A percentile compares a stretch with the other conserved stretches of the same genome.
Evolutionary conservation across 1,140 invertebrate genomes (phyloP).

Genomic region (Polyergus mexicanus): DNA sequence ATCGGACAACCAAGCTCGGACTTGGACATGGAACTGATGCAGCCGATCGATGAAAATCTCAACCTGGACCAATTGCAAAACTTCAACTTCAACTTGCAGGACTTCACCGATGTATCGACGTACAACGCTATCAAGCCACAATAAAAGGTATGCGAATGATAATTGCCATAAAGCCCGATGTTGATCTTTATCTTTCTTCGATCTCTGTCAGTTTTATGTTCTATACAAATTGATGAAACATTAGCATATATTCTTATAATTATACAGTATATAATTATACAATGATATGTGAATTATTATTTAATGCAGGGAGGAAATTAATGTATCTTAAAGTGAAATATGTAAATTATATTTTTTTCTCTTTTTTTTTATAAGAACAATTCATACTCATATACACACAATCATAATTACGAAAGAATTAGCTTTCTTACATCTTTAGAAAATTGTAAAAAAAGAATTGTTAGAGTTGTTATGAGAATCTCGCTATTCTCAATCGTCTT

Average conservation of each 20-base stretch:
- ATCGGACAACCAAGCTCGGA: slow-evolving; percentile 81
- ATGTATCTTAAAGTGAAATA: slow-evolving; percentile 10
- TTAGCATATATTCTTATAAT: too few relatives aligned
- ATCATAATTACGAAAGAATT: background rate
- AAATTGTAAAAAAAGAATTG: background rate
- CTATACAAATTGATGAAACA: too few relatives aligned
- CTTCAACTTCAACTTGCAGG: slow-evolving; percentile 78
- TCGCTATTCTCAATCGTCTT: too few relatives aligned
- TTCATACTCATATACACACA: background rate
- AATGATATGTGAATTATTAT: slow-evolving; percentile 29
- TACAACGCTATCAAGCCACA: slow-evolving; percentile 77
- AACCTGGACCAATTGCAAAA: slow-evolving; percentile 82
- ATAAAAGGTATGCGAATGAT: slow-evolving; percentile 32
- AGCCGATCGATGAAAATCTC: slow-evolving; percentile 84
- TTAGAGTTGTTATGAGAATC: slow-evolving; percentile 22
- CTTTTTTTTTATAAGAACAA: slow-evolving; percentile 13
- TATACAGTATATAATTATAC: too few relatives aligned
- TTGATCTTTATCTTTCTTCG: slow-evolving; percentile 37
- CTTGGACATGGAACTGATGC: slow-evolving; percentile 84
- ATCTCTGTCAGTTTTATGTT: slow-evolving; percentile 23
- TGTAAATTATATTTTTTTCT: slow-evolving; percentile 10
- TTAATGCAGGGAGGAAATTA: slow-evolving; percentile 62
- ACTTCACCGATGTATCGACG: slow-evolving; percentile 76
- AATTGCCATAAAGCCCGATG: background rate
- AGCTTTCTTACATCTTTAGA: slow-evolving; percentile 12